phyloP scores from a whole-genome alignment of 2,888 invertebrate species.

The Iphiclides podalirius region DNA sequence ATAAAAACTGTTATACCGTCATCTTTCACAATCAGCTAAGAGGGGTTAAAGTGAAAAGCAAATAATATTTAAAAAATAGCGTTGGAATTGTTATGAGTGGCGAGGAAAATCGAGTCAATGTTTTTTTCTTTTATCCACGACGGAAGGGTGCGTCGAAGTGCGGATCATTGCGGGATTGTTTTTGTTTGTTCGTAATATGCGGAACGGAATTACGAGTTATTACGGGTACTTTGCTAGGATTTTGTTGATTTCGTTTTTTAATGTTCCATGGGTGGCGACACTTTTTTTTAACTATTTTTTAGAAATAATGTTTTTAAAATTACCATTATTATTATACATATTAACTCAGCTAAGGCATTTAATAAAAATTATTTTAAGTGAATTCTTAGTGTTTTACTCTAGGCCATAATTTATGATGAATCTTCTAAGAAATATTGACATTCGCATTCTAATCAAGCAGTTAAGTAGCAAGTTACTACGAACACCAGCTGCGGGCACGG shows the following conservation, averaged over 20 bases:
- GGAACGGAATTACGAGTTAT: slow-evolving; percentile 19
- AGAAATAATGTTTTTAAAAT: too few species aligned
- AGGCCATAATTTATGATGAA: too few species aligned
- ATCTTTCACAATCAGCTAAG: too few species aligned
- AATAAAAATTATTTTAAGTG: too few species aligned
- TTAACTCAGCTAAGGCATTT: too few species aligned
- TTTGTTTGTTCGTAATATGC: slow-evolving; percentile 24
- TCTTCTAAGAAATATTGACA: too few species aligned
- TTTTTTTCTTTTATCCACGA: slow-evolving; percentile 5
- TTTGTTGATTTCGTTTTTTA: slow-evolving; percentile 7
- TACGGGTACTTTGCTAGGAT: slow-evolving; percentile 6
- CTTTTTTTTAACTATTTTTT: too few species aligned
- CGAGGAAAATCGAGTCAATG: slow-evolving; percentile 9
- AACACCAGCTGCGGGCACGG: too few species aligned
- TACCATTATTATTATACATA: too few species aligned
- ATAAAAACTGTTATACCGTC: not conserved
- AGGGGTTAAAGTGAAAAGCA: not conserved
- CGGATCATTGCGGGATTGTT: slow-evolving; percentile 20
- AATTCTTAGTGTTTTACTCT: not conserved
- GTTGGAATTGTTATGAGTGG: slow-evolving; percentile 5
- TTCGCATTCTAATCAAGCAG: too few species aligned
- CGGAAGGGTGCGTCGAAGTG: slow-evolving; percentile 11
- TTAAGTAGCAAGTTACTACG: too few species aligned
- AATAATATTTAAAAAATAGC: slow-evolving; percentile 2
- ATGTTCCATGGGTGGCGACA: slow-evolving; percentile 2